Evolutionary conservation across 64 coral and sea anemone species (phyloP).

Genomic region (Actinia tenebrosa): DNA sequence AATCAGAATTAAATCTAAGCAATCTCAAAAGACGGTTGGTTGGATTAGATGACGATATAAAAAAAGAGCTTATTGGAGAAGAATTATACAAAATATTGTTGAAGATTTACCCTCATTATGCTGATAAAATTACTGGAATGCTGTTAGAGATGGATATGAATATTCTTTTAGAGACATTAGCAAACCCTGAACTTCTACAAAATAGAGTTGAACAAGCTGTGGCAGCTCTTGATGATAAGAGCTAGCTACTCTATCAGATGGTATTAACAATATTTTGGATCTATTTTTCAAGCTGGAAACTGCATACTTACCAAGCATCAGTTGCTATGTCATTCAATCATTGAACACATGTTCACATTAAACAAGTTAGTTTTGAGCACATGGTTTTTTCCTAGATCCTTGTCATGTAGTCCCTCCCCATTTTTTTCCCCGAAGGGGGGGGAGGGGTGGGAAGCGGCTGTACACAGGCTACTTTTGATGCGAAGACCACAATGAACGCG

Average conservation of each 20-base stretch:
- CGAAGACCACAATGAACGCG: no score
- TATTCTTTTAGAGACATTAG: constrained; percentile 25
- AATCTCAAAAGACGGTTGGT: background rate
- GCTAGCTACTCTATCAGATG: background rate
- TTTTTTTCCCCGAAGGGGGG: no score
- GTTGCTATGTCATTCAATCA: no score
- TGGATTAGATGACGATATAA: background rate
- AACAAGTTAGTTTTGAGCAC: no score
- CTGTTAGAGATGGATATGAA: constrained; percentile 54
- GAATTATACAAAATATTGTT: constrained; percentile 49
- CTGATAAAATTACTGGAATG: constrained; percentile 82
- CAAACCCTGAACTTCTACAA: constrained; percentile 26
- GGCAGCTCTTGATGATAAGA: background rate
- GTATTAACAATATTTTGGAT: background rate
- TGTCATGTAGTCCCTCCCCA: no score
- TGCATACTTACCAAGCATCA: no score
- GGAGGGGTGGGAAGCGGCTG: no score
- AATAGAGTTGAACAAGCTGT: constrained; percentile 43
- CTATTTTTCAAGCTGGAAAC: no score
- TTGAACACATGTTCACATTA: no score
- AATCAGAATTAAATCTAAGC: background rate
- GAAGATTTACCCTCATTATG: constrained; percentile 26
- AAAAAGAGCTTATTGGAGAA: constrained; percentile 16
- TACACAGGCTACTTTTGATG: no score
- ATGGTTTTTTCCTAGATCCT: no score